These are phyloP conservation scores for Chondrilla cf. caribensis DNA, from an alignment of 37 sponge, comb jelly and placozoan genomes.

Conservation along the genomic window DNA sequence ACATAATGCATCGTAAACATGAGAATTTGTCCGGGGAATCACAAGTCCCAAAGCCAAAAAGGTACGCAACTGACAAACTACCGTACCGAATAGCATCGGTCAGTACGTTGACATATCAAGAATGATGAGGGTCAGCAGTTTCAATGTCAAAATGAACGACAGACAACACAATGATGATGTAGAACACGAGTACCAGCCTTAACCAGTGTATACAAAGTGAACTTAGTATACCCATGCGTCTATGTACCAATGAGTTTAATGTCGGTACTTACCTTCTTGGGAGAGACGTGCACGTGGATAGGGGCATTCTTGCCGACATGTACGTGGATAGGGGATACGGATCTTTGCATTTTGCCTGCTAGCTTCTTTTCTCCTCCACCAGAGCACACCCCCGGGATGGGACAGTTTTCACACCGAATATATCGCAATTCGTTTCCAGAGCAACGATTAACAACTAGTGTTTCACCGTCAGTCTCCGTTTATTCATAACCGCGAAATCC, in stretches of 20 bases:
- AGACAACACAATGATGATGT: too few relatives aligned
- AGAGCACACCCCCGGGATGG: neutral
- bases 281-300: slow-evolving; percentile 59
- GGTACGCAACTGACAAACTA: neutral
- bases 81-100: too few relatives aligned
- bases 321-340: slow-evolving; percentile 54
- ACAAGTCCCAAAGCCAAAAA: neutral
- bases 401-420: neutral
- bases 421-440: neutral
- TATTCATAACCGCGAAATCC: neutral
- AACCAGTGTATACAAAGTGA: too few relatives aligned
- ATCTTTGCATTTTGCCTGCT: slow-evolving; percentile 46
- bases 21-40: neutral
- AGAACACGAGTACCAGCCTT: too few relatives aligned
- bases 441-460: neutral
- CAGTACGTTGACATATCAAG: too few relatives aligned
- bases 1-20: neutral
- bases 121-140: too few relatives aligned
- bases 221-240: too few relatives aligned
- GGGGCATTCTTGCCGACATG: slow-evolving; percentile 62
- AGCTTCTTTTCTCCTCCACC: too few relatives aligned
- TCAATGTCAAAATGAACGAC: too few relatives aligned
- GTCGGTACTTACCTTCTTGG: slow-evolving; percentile 16
- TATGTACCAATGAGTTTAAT: too few relatives aligned
- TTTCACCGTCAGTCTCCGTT: neutral